Conservation (phyloP, 2,797 vertebrate genomes). For the Helicolenus hilgendorfi region DNA sequence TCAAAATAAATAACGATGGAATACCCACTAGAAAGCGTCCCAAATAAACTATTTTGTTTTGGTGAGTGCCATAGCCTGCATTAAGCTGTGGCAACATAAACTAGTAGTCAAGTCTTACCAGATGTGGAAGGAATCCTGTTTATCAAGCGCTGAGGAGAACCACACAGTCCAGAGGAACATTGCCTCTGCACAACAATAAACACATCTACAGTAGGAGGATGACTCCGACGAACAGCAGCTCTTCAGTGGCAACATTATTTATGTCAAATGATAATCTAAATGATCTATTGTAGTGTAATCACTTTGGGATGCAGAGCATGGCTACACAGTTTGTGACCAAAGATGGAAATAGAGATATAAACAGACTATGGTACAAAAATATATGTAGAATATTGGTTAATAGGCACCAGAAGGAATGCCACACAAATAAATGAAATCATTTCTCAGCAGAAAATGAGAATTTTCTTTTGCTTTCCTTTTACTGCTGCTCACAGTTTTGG, state of each 20-base stretch:
- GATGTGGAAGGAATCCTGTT: constrained; percentile 63
- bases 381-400: not conserved
- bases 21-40: constrained; percentile 33
- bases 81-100: constrained; percentile 33
- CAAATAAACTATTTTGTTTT: constrained; percentile 53
- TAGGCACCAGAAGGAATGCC: not conserved
- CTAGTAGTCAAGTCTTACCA: constrained; percentile 36
- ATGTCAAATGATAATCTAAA: not conserved
- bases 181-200: constrained; percentile 45
- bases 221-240: not conserved
- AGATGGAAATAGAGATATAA: not conserved
- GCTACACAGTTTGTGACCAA: not conserved
- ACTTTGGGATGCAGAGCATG: not conserved
- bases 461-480: not conserved
- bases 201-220: constrained; percentile 14
- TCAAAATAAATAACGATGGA: constrained; percentile 50
- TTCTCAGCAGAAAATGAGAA: not conserved
- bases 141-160: constrained; percentile 49
- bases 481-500: not conserved
- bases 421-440: not conserved
- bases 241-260: not conserved
- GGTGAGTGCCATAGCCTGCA: not conserved
- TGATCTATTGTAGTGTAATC: not conserved
- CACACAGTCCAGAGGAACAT: constrained; percentile 32
- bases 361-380: not conserved